Conservation (phyloP, 2,797 vertebrate species). For the Scolopax bukidnonensis region DNA sequence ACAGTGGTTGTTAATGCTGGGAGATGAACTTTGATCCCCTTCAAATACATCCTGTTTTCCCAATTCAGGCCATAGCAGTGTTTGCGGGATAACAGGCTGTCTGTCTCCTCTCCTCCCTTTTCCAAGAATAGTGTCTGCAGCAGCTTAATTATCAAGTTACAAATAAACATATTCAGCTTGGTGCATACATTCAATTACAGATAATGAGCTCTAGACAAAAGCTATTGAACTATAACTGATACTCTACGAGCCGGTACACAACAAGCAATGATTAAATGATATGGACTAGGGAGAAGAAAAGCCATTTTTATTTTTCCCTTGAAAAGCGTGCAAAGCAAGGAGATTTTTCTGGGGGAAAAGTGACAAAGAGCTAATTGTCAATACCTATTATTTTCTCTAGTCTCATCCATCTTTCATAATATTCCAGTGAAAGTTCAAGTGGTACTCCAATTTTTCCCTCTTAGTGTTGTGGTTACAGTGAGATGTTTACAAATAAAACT, state of each 20-base stretch:
- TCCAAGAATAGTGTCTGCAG: slow-evolving; percentile 17
- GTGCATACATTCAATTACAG: slow-evolving; percentile 66
- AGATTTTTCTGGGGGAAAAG: slow-evolving; percentile 22
- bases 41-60: not conserved
- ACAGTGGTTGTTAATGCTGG: not conserved
- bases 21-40: not conserved
- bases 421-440: slow-evolving; percentile 34
- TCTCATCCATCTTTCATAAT: slow-evolving; percentile 33
- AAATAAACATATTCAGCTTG: slow-evolving; percentile 65
- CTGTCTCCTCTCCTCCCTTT: not conserved
- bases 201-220: slow-evolving; percentile 65
- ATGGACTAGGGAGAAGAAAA: not conserved
- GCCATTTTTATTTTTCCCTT: not conserved
- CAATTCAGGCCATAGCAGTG: not conserved
- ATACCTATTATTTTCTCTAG: slow-evolving; percentile 16
- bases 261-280: slow-evolving; percentile 55
- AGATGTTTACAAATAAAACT: slow-evolving; percentile 47
- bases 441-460: not conserved
- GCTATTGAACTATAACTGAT: slow-evolving; percentile 58
- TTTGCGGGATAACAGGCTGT: not conserved
- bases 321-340: not conserved
- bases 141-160: slow-evolving; percentile 62
- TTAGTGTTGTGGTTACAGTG: not conserved
- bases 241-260: not conserved
- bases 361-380: slow-evolving; percentile 12